Base-by-base conservation (phyloP, 2,888 invertebrate genomes). In the Drosophila imparisetae region DNA sequence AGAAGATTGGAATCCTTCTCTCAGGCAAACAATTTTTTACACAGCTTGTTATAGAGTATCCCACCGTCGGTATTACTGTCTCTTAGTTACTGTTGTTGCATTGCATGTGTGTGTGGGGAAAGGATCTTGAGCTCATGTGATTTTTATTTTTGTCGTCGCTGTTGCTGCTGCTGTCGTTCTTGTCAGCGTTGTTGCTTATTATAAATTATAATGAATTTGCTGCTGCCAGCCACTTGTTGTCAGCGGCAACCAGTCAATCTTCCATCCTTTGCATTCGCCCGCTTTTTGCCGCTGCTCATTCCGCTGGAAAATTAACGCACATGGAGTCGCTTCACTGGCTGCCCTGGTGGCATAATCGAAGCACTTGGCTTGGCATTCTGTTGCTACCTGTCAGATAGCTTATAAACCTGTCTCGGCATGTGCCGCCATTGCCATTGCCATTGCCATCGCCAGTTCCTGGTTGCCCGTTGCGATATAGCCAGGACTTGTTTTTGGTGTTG, bases 151-250 rank as follows among this genome's bases (percentile, higher is more conserved):
- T 49, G 72, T 69, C 76, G 70, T 54, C 52, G 66, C 27, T 54
- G 66, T 6, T 29, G 40, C 21, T 21, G 29, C n/a, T 67, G 70
- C 53, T 64, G 86, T 86, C 86, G 83, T 73, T 78, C 78, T 74
- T 88, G 84, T 80, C 86, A 88, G 73, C 83, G 70, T 73, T 80
- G 89, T 74, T 88, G 90, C 90, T 90, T 90, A 87, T 87, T 87
- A 87, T 87, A 87, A 87, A 90, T 87, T 87, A 90, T 87, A 87
- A 87, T 87, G 87, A 87, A 88, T 87, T 88, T 90, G 78, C 82
- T 82, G 75, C 82, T 77, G 81, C 66, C 87, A 89, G 86, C 89
- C 89, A 86, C 85, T 86, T 86, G 85, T 86, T 86, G 85, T 86
- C 87, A 86, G 72, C 74, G 87, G 82, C 85, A 89, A 89, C 89